Evolutionary conservation across 2,113 vertebrate genomes (phyloP), one percentile per base, ranked within the genome.

Genomic region (Leiothrix lutea): DNA sequence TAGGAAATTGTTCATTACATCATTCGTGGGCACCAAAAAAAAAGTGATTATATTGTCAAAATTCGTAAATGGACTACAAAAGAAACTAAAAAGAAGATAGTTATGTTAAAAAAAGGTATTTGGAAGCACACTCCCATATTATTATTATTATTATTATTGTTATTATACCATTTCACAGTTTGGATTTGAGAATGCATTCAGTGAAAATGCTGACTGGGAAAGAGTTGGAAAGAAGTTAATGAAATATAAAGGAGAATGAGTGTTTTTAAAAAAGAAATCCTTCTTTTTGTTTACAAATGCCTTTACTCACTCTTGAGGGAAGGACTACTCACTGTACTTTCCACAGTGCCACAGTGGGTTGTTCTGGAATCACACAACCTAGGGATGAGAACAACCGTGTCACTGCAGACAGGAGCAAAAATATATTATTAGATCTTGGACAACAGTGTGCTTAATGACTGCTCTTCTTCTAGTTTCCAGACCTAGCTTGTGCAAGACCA

Each of bases 301-400:
- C 7, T 22, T 45, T 48, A 9, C 5, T 72, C 14, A 23, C 18
- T 0, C 0, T 3, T 24, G 10, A 90, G 10, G 31, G 25, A 70
- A 78, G 6, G 12, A 70, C 53, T 31, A 48, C 22, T 60, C 33
- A 40, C 11, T n/a, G 22, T 26, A 40, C 9, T 56, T 86, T 69
- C 42, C 0, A 4, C 20, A 77, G 3, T 16, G 38, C 7, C 1
- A 2, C 25, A 58, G 19, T 21, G 15, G 4, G 2, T 33, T 90
- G 29, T n/a, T 86, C 47, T 69, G 50, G 17, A 86, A 57, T 45
- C 25, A 61, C n/a, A 65, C 14, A 60, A 3, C 2, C 36, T 29
- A 70, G n/a, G 29, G 26, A 42, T 61, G 45, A 62, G 40, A 67
- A 62, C 12, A 61, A 47, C 9, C 16, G 8, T 31, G 22, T 62